A percentile compares a stretch with the other conserved stretches of the same genome.
Evolutionary conservation across 2,113 vertebrate species (phyloP).

Genomic region (Engystomops pustulosus): DNA sequence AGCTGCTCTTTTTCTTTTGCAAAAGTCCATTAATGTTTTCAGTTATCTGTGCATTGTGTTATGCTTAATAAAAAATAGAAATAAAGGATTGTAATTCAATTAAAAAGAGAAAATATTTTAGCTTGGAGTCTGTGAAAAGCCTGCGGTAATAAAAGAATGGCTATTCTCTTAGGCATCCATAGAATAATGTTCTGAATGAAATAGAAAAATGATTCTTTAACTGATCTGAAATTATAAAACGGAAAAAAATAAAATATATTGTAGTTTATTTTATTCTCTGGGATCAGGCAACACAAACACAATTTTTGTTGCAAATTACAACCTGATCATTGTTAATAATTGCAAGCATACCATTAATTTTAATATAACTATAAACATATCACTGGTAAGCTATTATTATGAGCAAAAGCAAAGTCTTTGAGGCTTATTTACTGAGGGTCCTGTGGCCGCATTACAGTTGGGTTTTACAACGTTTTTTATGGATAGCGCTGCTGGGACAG

Average conservation of each 20-base stretch:
- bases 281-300: neutral
- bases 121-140: neutral
- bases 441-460: no score
- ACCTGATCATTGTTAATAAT: neutral
- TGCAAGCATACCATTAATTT: neutral
- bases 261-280: neutral
- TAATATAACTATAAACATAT: neutral
- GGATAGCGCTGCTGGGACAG: no score
- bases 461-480: no score
- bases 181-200: neutral
- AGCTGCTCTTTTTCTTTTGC: neutral
- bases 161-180: neutral
- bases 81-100: conserved; percentile 15
- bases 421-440: no score
- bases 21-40: neutral
- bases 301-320: neutral
- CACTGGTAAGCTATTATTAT: no score
- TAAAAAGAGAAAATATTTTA: conserved; percentile 11
- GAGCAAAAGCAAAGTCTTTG: no score
- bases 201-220: neutral
- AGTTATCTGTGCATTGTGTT: neutral
- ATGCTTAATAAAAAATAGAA: conserved; percentile 4
- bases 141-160: neutral
- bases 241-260: neutral
- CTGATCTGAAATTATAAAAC: neutral